These are phyloP conservation scores for Myiotriccus ornatus DNA, from an alignment of 2,797 vertebrate genomes.

Conservation along the genomic window DNA sequence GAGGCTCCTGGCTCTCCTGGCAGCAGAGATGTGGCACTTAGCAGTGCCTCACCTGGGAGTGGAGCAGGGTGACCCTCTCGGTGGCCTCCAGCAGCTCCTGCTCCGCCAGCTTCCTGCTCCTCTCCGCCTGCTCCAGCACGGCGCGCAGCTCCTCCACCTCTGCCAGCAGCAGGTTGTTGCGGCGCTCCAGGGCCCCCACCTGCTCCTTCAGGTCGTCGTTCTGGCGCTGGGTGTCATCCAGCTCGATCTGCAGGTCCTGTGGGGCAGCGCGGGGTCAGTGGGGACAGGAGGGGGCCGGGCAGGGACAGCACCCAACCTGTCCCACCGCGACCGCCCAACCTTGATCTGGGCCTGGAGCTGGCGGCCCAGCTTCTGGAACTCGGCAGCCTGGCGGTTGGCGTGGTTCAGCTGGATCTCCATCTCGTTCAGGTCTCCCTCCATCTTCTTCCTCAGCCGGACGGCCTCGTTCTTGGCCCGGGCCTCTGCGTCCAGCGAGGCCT, in stretches of 20 bases:
- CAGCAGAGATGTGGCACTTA: fast-evolving
- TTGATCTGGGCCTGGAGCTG: conserved; percentile 90
- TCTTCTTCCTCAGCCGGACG: conserved; percentile 89
- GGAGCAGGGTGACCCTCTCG: conserved; percentile 88
- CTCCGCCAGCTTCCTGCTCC: conserved; percentile 87
- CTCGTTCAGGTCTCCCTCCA: conserved; percentile 93
- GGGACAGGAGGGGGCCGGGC: not conserved
- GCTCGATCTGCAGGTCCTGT: conserved; percentile 87
- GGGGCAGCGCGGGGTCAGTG: fast-evolving
- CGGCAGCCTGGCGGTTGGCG: conserved; percentile 83
- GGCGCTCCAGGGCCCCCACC: conserved; percentile 83
- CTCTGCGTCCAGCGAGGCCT: conserved; percentile 87
- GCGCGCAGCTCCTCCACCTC: conserved; percentile 90
- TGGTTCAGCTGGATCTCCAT: conserved; percentile 93
- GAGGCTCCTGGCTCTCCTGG: not conserved
- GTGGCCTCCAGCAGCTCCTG: conserved; percentile 88
- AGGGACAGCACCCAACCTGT: fast-evolving
- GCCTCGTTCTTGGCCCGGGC: conserved; percentile 89
- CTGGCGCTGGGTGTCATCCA: conserved; percentile 84
- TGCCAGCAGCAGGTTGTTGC: conserved; percentile 82
- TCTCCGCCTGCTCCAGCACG: conserved; percentile 86
- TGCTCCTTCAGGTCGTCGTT: conserved; percentile 90
- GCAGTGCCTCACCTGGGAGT: conserved; percentile 82
- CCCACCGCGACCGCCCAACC: conserved; percentile 57
- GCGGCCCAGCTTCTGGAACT: conserved; percentile 85